Conservation (phyloP, 2,113 vertebrate species). For the Semicossyphus pulcher region DNA sequence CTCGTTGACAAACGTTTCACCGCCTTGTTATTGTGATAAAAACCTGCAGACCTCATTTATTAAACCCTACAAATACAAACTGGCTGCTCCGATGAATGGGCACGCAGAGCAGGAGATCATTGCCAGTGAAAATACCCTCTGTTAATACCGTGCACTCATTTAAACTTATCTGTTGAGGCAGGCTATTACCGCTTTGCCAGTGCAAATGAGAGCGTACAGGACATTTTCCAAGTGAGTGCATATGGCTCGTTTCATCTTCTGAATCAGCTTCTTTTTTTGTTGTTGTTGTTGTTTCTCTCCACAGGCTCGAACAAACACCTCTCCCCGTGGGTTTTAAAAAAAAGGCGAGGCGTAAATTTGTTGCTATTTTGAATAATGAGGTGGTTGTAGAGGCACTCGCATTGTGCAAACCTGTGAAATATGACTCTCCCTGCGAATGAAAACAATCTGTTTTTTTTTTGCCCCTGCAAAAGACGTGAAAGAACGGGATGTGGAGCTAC, state of each 20-base stretch:
- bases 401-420: constrained; percentile 36
- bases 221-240: constrained; percentile 63
- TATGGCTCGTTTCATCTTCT: constrained; percentile 52
- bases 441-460: constrained; percentile 29
- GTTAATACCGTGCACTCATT: constrained; percentile 43
- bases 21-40: constrained; percentile 18
- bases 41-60: constrained; percentile 18
- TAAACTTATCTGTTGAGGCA: constrained; percentile 44
- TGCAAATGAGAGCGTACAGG: constrained; percentile 52
- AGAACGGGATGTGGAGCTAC: constrained; percentile 23
- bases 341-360: constrained; percentile 44
- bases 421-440: constrained; percentile 28
- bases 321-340: constrained; percentile 27
- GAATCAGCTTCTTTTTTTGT: constrained; percentile 23
- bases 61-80: constrained; percentile 30
- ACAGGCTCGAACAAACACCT: constrained; percentile 49
- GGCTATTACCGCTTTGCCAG: constrained; percentile 41
- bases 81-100: constrained; percentile 14
- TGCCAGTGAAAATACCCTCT: constrained; percentile 30
- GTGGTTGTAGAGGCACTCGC: constrained; percentile 18
- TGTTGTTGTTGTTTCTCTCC: not conserved
- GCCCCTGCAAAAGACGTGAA: not conserved
- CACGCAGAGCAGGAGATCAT: constrained; percentile 17
- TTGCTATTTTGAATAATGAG: constrained; percentile 64
- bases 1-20: constrained; percentile 12